Percentiles rank a stretch among this genome's conserved stretches.
Evolutionary conservation across 2,797 vertebrate genomes (phyloP).

Genomic region (Vespertilio murinus): DNA sequence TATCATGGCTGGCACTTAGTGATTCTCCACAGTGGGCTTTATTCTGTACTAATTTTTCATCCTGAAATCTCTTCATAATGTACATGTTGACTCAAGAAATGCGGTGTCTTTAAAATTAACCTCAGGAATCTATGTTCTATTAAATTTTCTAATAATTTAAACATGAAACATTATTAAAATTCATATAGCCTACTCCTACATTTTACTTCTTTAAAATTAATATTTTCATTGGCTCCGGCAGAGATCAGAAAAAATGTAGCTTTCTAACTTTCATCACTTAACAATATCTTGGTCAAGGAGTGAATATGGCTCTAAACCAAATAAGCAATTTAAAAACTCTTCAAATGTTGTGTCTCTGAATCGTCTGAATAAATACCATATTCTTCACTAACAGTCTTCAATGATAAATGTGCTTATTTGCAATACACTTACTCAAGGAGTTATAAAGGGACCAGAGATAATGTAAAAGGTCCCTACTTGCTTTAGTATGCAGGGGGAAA

Average conservation of each 20-base stretch:
- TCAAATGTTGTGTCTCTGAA: constrained; percentile 20
- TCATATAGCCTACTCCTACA: constrained; percentile 27
- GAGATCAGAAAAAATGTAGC: constrained; percentile 62
- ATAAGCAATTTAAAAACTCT: constrained; percentile 74
- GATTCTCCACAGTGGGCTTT: constrained; percentile 60
- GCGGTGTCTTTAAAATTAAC: constrained; percentile 66
- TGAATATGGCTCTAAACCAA: constrained; percentile 60
- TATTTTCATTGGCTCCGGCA: constrained; percentile 54
- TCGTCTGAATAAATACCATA: constrained; percentile 58
- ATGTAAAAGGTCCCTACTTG: constrained; percentile 63
- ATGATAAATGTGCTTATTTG: constrained; percentile 71
- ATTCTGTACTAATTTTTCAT: constrained; percentile 62
- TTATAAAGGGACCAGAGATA: constrained; percentile 59
- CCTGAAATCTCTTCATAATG: constrained; percentile 61
- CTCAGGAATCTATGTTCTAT: constrained; percentile 66
- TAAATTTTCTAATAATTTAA: constrained; percentile 74
- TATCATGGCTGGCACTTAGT: constrained; percentile 44
- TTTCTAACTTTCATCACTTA: constrained; percentile 61
- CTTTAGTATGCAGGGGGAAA: constrained; percentile 33
- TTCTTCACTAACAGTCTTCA: constrained; percentile 60
- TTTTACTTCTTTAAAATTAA: constrained; percentile 66
- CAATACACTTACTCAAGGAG: constrained; percentile 45
- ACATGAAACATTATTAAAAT: constrained; percentile 69
- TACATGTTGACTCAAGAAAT: constrained; percentile 73
- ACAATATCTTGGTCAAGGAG: constrained; percentile 37